Base-by-base conservation (phyloP, 2,888 invertebrate species). In the Beris chalybata region DNA sequence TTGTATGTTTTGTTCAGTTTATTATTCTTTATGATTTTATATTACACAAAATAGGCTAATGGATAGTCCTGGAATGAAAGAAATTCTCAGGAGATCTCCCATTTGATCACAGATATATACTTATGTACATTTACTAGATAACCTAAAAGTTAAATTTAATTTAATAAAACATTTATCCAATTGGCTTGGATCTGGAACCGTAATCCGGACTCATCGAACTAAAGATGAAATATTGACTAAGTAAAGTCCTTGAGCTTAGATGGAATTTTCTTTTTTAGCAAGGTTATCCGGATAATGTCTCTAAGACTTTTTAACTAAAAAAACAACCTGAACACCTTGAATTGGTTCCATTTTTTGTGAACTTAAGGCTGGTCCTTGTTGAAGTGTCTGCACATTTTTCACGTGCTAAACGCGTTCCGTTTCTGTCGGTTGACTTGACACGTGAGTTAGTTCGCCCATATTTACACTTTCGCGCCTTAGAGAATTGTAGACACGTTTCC, bases 401-500 rank as follows among this genome's bases (percentile, higher is more conserved):
- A 22, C 22, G 22, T 57, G 31, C 71, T 78, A 83, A 52, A 83
- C 82, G n/a, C 83, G 78, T 73, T 84, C 84, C 59, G 82, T 84
- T 74, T 87, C 86, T 1, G 87, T 87, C 1, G 85, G 86, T 75
- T 87, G 86, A 72, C 81, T 82, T 3, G 87, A 86, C 31, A 83
- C 76, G 72, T 86, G 80, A 0, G 86, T 86, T 66, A 86, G 81
- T 69, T 87, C 87, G 58, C 85, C 86, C 79, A 87, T 82, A 0
- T 85, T 85, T 71, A 85, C 84, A 69, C 84, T 84, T 67, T 86
- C 86, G 31, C 83, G 55, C n/a, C 67, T 53, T 78, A 71, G 71
- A 71, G 53, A 69, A 63, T 66, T 67, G 61, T 69, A 67, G 11
- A 45, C 59, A 12, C 69, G 44, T 65, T 71, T 70, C 6, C 65